Evolutionary conservation across 23 tunicate genomes (phyloP).

Genomic region (Styela plicata): DNA sequence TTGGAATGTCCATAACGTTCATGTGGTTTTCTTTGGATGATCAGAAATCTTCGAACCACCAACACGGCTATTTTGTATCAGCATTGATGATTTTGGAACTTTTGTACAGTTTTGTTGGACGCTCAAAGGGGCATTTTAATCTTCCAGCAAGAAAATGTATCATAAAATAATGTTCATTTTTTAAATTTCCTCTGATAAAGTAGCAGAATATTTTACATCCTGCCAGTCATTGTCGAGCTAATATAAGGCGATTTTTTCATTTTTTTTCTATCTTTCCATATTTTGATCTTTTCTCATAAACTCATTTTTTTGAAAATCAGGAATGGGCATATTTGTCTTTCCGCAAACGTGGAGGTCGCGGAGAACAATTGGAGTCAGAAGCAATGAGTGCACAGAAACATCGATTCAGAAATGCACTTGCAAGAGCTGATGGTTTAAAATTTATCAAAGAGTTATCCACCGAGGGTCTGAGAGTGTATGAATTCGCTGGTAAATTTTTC

Average conservation of each 20-base stretch:
- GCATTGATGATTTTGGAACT: no score
- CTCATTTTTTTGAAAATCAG: conserved; percentile 22
- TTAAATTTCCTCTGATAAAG: no score
- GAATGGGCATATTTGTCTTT: conserved; percentile 78
- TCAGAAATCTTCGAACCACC: no score
- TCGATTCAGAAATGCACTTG: conserved; percentile 73
- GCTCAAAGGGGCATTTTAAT: no score
- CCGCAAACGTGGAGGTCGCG: conserved; percentile 45
- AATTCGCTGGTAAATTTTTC: conserved; percentile 49
- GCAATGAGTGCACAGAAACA: conserved; percentile 78
- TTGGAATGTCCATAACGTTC: no score
- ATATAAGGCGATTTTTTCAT: neutral
- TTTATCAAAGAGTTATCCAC: conserved; percentile 33
- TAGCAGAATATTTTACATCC: no score
- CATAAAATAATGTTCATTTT: no score
- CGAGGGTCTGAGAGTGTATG: conserved; percentile 53
- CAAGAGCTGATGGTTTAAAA: conserved; percentile 63
- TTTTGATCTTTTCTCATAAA: neutral
- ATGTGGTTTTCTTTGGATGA: no score
- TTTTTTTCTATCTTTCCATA: neutral
- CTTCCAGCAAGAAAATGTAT: no score
- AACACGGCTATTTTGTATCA: no score
- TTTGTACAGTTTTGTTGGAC: no score
- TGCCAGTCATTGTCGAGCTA: no score
- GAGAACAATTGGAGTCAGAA: conserved; percentile 47